Evolutionary conservation across 2,888 invertebrate genomes (phyloP).

Genomic region (Heliothis peltigera): DNA sequence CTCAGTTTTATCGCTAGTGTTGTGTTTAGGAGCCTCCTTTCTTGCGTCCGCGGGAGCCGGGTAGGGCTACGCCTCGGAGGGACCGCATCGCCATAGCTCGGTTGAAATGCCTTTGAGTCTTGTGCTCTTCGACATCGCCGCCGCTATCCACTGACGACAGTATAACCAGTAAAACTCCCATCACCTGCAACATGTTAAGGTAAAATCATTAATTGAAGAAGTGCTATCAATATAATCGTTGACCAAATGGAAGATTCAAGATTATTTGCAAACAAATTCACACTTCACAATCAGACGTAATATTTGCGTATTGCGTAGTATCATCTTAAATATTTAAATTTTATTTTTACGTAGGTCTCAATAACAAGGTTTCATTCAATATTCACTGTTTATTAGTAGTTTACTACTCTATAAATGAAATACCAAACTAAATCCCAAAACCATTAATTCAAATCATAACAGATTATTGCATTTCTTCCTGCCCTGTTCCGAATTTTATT

Average conservation of each 20-base stretch:
- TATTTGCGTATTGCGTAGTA: neutral
- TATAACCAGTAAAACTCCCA: slow-evolving; percentile 95
- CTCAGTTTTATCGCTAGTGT: slow-evolving; percentile 60
- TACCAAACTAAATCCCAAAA: too few species aligned
- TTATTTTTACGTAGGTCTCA: neutral
- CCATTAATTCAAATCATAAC: too few species aligned
- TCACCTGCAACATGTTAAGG: slow-evolving; percentile 88
- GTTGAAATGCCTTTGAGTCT: slow-evolving; percentile 95
- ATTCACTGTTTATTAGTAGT: neutral
- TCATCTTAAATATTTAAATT: neutral
- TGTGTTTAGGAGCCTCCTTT: slow-evolving; percentile 81
- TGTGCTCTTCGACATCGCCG: slow-evolving; percentile 89
- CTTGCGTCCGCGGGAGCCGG: slow-evolving; percentile 80
- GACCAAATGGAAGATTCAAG: too few species aligned
- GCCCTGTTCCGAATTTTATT: too few species aligned
- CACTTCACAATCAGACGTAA: neutral
- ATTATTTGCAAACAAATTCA: neutral
- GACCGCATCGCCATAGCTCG: slow-evolving; percentile 97
- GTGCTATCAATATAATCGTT: too few species aligned
- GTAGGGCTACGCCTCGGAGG: slow-evolving; percentile 90
- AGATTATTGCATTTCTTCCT: too few species aligned
- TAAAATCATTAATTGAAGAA: slow-evolving; percentile 2
- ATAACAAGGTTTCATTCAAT: neutral
- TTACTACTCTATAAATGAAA: too few species aligned
- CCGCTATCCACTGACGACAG: slow-evolving; percentile 92